Percentiles rank a stretch among this genome's conserved stretches.
Conservation (phyloP, 1,140 invertebrate species). For the Eubasilissa regina region DNA sequence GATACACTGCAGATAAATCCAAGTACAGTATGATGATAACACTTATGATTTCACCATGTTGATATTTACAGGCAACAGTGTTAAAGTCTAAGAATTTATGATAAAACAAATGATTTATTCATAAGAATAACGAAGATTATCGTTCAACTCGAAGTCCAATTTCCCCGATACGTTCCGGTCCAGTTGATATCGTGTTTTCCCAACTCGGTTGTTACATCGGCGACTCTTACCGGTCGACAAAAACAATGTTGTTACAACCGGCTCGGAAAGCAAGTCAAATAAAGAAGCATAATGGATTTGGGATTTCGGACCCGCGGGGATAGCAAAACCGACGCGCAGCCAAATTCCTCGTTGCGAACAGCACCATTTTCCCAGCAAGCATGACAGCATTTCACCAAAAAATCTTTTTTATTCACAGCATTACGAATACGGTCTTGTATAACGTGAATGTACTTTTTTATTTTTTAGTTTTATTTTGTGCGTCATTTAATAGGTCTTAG, state of each 20-base stretch:
- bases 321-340: background rate
- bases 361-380: background rate
- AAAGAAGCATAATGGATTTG: conserved; percentile 54
- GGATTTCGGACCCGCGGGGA: conserved; percentile 48
- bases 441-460: background rate
- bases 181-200: conserved; percentile 12
- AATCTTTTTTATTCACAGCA: background rate
- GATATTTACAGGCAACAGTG: too few relatives aligned
- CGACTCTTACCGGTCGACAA: conserved; percentile 9
- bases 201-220: background rate
- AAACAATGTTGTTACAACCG: conserved; percentile 37
- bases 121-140: too few relatives aligned
- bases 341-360: background rate
- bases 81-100: too few relatives aligned
- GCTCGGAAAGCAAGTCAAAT: conserved; percentile 53
- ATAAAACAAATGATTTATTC: too few relatives aligned
- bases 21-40: too few relatives aligned
- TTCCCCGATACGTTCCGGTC: background rate
- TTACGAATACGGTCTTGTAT: background rate
- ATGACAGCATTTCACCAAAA: background rate
- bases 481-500: background rate
- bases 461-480: background rate
- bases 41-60: too few relatives aligned
- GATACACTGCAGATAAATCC: too few relatives aligned
- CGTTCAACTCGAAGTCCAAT: too few relatives aligned